Evolutionary conservation across 2,888 invertebrate genomes (phyloP).

Genomic region (Scaeva pyrastri): DNA sequence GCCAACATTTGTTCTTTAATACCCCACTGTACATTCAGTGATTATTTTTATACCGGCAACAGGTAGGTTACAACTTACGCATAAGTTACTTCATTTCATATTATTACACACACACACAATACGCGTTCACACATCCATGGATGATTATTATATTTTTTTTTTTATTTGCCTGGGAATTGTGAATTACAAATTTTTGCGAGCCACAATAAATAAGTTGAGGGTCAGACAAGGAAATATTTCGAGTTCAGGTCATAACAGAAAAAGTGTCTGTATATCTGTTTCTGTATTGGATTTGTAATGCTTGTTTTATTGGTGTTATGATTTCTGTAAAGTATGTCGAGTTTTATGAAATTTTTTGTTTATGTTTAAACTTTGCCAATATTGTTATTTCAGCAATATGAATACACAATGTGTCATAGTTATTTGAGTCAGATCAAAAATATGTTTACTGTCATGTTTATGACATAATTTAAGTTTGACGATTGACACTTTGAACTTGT

Average conservation of each 20-base stretch:
- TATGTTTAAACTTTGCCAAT: conserved; percentile 31
- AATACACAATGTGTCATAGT: conserved; percentile 13
- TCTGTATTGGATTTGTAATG: conserved; percentile 40
- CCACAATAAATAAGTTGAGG: conserved; percentile 49
- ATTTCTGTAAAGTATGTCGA: not conserved
- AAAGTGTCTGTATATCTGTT: no score
- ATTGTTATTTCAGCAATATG: conserved; percentile 34
- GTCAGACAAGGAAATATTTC: conserved; percentile 55
- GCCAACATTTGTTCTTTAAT: not conserved
- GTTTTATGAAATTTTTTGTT: conserved; percentile 20
- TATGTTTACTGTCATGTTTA: no score
- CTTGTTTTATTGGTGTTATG: not conserved
- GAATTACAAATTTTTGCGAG: conserved; percentile 55
- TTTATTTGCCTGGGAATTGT: conserved; percentile 31
- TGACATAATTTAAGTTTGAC: no score
- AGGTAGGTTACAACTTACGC: conserved; percentile 22
- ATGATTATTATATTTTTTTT: conserved; percentile 39
- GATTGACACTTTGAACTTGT: no score
- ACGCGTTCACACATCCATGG: not conserved
- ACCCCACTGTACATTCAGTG: not conserved
- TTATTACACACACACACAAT: not conserved
- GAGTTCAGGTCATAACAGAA: conserved; percentile 59
- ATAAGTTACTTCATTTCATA: conserved; percentile 25
- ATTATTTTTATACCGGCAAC: not conserved
- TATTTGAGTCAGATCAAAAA: no score